phyloP scores from a whole-genome alignment of 2,888 invertebrate species.

The Monochamus alternatus region DNA sequence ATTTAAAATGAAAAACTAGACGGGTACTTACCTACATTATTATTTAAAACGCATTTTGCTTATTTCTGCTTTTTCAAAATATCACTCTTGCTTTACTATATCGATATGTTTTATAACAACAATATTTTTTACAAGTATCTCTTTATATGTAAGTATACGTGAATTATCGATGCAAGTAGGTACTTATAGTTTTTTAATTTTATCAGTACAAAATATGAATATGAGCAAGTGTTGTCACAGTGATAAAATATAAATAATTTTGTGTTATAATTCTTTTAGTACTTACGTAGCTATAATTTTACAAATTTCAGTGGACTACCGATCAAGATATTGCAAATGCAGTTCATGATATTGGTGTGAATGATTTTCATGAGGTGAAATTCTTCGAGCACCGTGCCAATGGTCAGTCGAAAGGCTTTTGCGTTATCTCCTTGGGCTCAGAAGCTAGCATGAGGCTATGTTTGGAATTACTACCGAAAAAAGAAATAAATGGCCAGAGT shows the following conservation, averaged over 20 bases:
- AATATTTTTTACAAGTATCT: no score
- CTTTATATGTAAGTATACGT: no score
- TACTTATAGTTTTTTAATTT: background rate
- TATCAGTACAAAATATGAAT: background rate
- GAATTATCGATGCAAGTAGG: no score
- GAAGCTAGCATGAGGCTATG: conserved; percentile 91
- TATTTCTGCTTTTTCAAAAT: no score
- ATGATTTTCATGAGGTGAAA: conserved; percentile 97
- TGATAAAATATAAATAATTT: no score
- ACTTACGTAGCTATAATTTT: background rate
- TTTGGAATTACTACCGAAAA: conserved; percentile 95
- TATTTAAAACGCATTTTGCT: no score
- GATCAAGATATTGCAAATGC: conserved; percentile 96
- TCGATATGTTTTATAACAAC: no score
- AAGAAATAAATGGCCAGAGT: conserved; percentile 95
- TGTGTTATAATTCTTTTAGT: no score
- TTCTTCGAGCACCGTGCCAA: conserved; percentile 99
- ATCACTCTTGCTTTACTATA: no score
- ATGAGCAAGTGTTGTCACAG: no score
- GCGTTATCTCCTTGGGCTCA: conserved; percentile 94
- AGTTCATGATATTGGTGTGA: conserved; percentile 90
- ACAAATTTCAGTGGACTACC: conserved; percentile 91
- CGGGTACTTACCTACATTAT: no score
- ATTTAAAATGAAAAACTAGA: no score
- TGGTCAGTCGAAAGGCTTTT: conserved; percentile 99